Evolutionary conservation across 1,140 invertebrate species (phyloP).

Genomic region (Aplysia californica): DNA sequence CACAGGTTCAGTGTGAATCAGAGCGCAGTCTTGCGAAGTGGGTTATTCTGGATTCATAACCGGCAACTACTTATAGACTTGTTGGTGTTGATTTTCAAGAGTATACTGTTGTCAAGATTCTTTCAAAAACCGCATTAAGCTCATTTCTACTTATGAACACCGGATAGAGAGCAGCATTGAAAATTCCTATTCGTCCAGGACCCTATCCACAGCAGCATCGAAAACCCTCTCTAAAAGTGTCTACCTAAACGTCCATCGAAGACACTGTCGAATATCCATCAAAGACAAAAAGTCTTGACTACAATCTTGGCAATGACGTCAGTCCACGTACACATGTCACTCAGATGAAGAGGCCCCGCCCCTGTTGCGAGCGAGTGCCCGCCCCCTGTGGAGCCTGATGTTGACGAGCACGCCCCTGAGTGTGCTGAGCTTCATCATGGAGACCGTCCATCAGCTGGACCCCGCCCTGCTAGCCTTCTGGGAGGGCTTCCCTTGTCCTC

Average conservation of each 20-base stretch:
- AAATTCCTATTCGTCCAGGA: no score
- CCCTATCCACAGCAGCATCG: background rate
- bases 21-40: no score
- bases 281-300: background rate
- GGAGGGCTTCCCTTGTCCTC: slow-evolving; percentile 36
- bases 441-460: slow-evolving; percentile 25
- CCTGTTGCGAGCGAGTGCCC: background rate
- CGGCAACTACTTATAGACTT: no score
- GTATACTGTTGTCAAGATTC: no score
- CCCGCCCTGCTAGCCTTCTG: slow-evolving; percentile 30
- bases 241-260: background rate
- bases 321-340: background rate
- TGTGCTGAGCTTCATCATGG: slow-evolving; percentile 19
- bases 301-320: background rate
- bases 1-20: no score
- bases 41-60: no score
- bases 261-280: background rate
- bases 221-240: background rate
- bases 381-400: slow-evolving; percentile 8
- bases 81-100: no score
- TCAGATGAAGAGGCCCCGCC: background rate
- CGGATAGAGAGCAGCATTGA: no score
- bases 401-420: slow-evolving; percentile 22
- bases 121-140: no score
- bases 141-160: no score